Evolutionary conservation across 2,888 invertebrate species (phyloP), one percentile per base, ranked within the genome.

Genomic region (Acanthoscelides obtectus): DNA sequence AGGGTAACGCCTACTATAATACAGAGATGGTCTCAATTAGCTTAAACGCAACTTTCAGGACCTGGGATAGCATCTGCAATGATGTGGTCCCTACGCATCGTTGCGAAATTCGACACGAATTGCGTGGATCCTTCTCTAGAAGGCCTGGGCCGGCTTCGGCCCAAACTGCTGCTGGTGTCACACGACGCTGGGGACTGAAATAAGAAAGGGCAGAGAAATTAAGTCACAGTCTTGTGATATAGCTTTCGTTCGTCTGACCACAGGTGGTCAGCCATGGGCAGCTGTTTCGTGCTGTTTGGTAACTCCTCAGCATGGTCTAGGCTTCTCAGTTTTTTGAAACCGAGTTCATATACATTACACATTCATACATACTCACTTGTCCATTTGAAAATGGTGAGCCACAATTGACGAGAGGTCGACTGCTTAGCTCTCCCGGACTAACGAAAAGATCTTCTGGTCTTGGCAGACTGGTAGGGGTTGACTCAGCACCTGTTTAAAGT

Each of bases 31-130:
- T 45, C 45, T 1, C 12, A 12, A 12, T 12, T 12, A 12, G 22
- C 45, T 89, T 90, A 95, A 83, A 95, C 95, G 87, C 95, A 95
- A 87, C 94, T 95, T 85, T 95, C 95, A 66, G 94, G 95, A 74
- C 95, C 95, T 27, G 95, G 95, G 84, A 95, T 90, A 78, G 93
- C 92, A 84, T 94, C 94, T 70, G 94, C 93, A 80, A 95, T 89
- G 72, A 94, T 94, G 82, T 92, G 93, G 84, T 93, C 93, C 86
- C 91, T 89, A 84, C 91, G 88, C 79, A 90, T 86, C 84, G 90
- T 74, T 83, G 89, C 87, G 86, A 89, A 84, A 83, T 88, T 83
- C 84, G 88, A 68, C 4, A 66, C 20, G 17, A 45, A 45, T 45
- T 45, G 45, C 63, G 72, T 73, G 67, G 75, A 72, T 25, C 64